These are phyloP conservation scores for Nerophis lumbriciformis DNA, from an alignment of 2,113 vertebrate species.

Conservation along the genomic window DNA sequence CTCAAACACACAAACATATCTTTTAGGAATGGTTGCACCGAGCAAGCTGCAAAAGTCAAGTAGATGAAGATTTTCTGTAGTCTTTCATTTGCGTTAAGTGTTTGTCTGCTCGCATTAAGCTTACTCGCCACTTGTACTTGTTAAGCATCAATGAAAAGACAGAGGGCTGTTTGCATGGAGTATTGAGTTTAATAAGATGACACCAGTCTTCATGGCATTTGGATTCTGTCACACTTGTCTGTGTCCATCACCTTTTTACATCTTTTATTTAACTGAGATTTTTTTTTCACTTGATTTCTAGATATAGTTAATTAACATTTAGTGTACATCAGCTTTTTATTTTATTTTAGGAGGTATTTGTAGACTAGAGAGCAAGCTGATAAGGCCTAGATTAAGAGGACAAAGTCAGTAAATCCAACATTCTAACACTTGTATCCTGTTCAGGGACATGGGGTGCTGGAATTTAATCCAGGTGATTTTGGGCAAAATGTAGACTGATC, in stretches of 20 bases:
- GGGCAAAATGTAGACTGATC: no score
- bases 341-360: background rate
- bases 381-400: background rate
- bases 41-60: constrained; percentile 31
- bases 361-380: background rate
- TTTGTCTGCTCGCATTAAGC: constrained; percentile 35
- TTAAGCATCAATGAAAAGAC: constrained; percentile 75
- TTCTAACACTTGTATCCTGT: no score
- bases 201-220: constrained; percentile 39
- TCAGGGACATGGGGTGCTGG: no score
- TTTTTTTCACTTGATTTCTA: background rate
- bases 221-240: constrained; percentile 45
- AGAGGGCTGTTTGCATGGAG: constrained; percentile 66
- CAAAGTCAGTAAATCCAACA: background rate
- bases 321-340: background rate
- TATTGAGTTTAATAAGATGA: constrained; percentile 54
- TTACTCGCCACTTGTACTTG: constrained; percentile 31
- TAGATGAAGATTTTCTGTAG: constrained; percentile 24
- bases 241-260: constrained; percentile 17
- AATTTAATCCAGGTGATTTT: no score
- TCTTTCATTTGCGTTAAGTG: constrained; percentile 35
- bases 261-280: constrained; percentile 32
- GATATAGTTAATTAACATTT: background rate
- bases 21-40: constrained; percentile 35
- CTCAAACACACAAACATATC: constrained; percentile 26